Conservation (phyloP, 2,113 vertebrate species). For the Tursiops truncatus region DNA sequence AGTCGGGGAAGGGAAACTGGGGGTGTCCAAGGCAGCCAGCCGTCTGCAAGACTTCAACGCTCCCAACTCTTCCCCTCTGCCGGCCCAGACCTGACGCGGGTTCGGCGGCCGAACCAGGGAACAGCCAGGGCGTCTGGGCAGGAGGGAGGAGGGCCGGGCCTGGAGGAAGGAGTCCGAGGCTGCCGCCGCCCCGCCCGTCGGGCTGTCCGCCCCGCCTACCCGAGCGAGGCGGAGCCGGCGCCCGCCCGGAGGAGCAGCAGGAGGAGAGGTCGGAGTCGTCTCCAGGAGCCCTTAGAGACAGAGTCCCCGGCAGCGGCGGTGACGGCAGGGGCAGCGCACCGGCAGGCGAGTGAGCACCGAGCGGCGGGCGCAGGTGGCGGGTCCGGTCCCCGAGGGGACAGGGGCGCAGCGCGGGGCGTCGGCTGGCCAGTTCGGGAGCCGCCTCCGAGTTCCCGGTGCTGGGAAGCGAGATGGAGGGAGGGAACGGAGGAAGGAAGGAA, state of each 20-base stretch:
- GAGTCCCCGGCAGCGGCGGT: slow-evolving; percentile 59
- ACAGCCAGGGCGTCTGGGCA: background rate
- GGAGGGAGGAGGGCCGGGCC: background rate
- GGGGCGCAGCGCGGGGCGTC: background rate
- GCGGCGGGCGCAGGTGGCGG: slow-evolving; percentile 26
- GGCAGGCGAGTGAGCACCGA: background rate
- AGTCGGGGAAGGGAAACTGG: background rate
- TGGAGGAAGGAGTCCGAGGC: background rate
- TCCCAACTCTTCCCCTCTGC: background rate
- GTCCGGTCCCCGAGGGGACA: background rate
- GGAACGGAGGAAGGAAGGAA: slow-evolving; percentile 40
- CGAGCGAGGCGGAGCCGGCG: slow-evolving; percentile 66
- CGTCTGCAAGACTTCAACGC: background rate
- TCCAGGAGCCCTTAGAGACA: slow-evolving; percentile 78
- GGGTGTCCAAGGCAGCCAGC: background rate
- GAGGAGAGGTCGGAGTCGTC: slow-evolving; percentile 62
- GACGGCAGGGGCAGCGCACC: slow-evolving; percentile 45
- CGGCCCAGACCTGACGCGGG: background rate
- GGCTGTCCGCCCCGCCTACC: slow-evolving; percentile 63
- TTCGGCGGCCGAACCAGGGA: background rate
- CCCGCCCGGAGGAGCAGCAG: background rate
- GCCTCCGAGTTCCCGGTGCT: background rate
- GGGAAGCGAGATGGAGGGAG: slow-evolving; percentile 56
- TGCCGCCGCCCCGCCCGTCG: slow-evolving; percentile 50
- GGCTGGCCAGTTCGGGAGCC: background rate